Base-by-base conservation (phyloP, 2,888 invertebrate genomes). In the Tachina grossa region DNA sequence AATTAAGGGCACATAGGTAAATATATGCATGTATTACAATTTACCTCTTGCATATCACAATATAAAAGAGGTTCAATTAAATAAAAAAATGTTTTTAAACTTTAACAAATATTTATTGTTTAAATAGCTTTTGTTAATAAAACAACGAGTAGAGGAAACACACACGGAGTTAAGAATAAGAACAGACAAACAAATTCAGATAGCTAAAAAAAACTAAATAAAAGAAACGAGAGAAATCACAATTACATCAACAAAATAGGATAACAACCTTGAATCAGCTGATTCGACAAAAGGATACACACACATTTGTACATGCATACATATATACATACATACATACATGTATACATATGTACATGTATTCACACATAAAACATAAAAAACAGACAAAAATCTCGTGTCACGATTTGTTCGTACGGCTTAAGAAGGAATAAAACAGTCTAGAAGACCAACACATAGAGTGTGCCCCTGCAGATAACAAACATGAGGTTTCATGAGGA, bases 401-500 rank as follows among this genome's bases (percentile, higher is more conserved):
- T 69, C 57, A 75, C 59, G 69, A 75, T 82, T 75, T 78, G 69
- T 81, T 63, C 69, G 22, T 63, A 57, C 69, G 75, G 19, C 66
- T 76, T 41, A 71, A 69, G 69, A 57, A 68, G 51, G 55, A 49
- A 19, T 47, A n/a, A 45, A 55, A 63, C 66, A 68, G 81, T 61
- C 65, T 43, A 61, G 22, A 74, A 74, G 43, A 69, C 49, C 61
- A 53, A 79, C 47, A 75, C 19, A 68, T 31, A 85, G 79, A 80
- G 75, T 85, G 85, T 71, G 76, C 75, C 83, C 61, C 47, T 76
- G 59, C 65, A 79, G 79, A 79, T 66, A 71, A 79, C 85, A 85
- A 71, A 79, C 85, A 85, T 71, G 79, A 79, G 85, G 43, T 61
- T 71, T 45, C 22, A 79, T 45, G 55, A 55, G 39, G 14, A 80